Evolutionary conservation across 2,113 vertebrate genomes (phyloP).

Genomic region (Astatotilapia flaviijosephi): DNA sequence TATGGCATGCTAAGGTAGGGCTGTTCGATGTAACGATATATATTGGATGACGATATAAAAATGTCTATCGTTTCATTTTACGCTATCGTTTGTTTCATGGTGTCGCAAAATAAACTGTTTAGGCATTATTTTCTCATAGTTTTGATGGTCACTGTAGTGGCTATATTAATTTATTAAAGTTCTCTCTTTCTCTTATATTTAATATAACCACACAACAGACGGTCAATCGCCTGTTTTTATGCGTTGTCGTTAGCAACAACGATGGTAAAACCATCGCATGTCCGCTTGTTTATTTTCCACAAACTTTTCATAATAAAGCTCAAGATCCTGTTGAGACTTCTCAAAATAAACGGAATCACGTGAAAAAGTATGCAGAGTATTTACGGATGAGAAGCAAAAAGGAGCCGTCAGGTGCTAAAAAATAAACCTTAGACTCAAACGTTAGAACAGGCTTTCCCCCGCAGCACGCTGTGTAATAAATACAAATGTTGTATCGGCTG

Average conservation of each 20-base stretch:
- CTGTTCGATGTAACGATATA: not conserved
- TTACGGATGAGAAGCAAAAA: fast-evolving
- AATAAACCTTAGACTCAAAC: not conserved
- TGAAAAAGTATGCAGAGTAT: not conserved
- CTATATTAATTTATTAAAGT: not conserved
- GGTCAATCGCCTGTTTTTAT: fast-evolving
- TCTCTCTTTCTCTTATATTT: not conserved
- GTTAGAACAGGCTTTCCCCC: not conserved
- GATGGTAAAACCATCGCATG: not conserved
- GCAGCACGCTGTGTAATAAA: fast-evolving
- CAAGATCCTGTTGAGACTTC: not conserved
- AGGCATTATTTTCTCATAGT: fast-evolving
- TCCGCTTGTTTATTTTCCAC: not conserved
- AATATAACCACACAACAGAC: not conserved
- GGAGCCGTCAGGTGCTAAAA: fast-evolving
- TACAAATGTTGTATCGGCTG: not conserved
- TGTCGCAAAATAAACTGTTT: not conserved
- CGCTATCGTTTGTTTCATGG: fast-evolving
- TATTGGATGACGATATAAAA: fast-evolving
- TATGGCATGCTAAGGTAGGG: not conserved
- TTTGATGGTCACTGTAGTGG: not conserved
- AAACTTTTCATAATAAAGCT: not conserved
- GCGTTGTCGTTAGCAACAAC: not conserved
- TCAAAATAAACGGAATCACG: not conserved
- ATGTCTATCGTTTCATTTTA: fast-evolving